These are phyloP conservation scores for Halcyon leucocephala DNA, from an alignment of 2,797 vertebrate species.

Conservation along the genomic window DNA sequence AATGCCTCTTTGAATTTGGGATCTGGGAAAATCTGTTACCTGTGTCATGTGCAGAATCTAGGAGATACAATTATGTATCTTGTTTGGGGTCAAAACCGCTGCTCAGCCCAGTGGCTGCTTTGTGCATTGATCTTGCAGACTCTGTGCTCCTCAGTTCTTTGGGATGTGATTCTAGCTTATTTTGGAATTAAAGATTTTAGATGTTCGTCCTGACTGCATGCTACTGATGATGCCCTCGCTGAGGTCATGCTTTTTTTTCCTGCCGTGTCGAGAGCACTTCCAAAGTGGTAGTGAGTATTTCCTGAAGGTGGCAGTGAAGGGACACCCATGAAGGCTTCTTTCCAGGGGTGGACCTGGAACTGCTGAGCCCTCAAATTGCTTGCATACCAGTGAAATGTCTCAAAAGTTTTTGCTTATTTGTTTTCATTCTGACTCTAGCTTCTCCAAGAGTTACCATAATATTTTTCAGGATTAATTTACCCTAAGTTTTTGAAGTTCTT, in stretches of 20 bases:
- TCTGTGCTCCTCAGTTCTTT: neutral
- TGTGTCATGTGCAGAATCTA: neutral
- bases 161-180: neutral
- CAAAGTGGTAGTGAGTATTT: neutral
- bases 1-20: neutral
- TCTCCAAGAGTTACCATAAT: slow-evolving; percentile 5
- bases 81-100: neutral
- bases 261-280: neutral
- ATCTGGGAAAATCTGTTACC: neutral
- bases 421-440: slow-evolving; percentile 22
- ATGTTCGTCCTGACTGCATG: neutral
- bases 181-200: neutral
- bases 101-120: neutral
- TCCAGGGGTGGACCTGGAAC: neutral
- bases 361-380: slow-evolving; percentile 40
- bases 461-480: neutral
- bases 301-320: slow-evolving; percentile 77
- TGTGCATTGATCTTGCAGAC: neutral
- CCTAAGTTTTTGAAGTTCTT: neutral
- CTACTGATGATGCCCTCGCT: neutral
- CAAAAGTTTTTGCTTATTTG: slow-evolving; percentile 26
- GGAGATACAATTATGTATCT: neutral
- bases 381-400: slow-evolving; percentile 31
- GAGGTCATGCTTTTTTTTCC: neutral
- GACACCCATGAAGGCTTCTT: neutral